These are phyloP conservation scores for Amphilophus citrinellus DNA, from an alignment of 2,113 vertebrate genomes.

Conservation along the genomic window DNA sequence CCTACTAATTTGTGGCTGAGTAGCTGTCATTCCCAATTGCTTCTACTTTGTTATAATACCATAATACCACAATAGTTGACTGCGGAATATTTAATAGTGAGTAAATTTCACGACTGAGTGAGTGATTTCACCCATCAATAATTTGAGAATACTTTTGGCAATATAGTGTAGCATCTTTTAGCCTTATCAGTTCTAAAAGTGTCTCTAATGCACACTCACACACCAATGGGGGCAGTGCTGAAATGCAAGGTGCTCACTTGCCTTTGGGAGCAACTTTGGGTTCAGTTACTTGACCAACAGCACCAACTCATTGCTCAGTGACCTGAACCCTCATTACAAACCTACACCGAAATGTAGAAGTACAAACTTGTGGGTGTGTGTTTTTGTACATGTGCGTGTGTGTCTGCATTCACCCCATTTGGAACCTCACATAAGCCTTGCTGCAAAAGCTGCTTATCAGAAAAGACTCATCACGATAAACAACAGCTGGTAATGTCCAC, in stretches of 20 bases:
- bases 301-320: neutral
- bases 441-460: constrained; percentile 55
- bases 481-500: constrained; percentile 47
- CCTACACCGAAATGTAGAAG: neutral
- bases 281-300: neutral
- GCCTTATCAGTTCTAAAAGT: neutral
- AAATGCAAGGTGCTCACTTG: neutral
- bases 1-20: too few relatives aligned
- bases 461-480: constrained; percentile 48
- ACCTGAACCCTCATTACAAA: neutral
- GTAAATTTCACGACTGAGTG: too few relatives aligned
- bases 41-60: too few relatives aligned
- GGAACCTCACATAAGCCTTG: constrained; percentile 23
- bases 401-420: neutral
- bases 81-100: too few relatives aligned
- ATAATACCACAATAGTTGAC: too few relatives aligned
- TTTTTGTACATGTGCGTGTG: neutral
- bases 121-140: too few relatives aligned
- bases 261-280: neutral
- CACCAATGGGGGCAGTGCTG: neutral
- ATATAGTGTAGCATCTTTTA: neutral
- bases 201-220: neutral
- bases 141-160: too few relatives aligned
- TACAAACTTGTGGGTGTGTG: neutral
- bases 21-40: too few relatives aligned